Base-by-base conservation (phyloP, 2,888 invertebrate genomes). In the Gymnocheta viridis region DNA sequence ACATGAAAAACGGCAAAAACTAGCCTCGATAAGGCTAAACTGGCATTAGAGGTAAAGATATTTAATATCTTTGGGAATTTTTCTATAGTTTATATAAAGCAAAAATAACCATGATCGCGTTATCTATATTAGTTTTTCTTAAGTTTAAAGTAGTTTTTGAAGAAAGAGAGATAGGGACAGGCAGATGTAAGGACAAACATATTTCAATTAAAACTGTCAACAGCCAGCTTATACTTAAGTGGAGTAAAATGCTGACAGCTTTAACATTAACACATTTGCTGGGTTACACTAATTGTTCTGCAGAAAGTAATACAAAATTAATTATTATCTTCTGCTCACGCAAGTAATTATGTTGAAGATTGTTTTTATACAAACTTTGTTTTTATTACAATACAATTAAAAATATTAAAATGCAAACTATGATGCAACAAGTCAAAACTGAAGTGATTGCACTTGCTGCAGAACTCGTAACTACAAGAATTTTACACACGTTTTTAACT, bases 301-400 rank as follows among this genome's bases (percentile, higher is more conserved):
- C 58, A 56, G 19, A 69, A 69, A 73, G 47, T 69, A 82, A 76
- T 80, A 73, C 72, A 80, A 66, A 73, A 76, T 72, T 84, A 84
- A 84, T 84, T 74, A 74, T 69, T 69, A 84, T 81, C 69, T 73
- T 58, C 58, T 81, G 73, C 84, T 73, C 84, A 84, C 81, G 84
- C 84, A 84, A 84, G 81, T 72, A 67, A 81, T 81, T 77, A 84
- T 82, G 74, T 47, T 76, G 19, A 51, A 76, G 44, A 69, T 35
- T 35, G 29, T 51, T 73, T 73, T 67, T 60, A 10, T 56, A 17
- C 29, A 32, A 27, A n/a, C 19, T 62, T 58, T 44, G 24, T 49
- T 54, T 58, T 69, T 29, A 27, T 22, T 56, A 22, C 47, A 64
- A 60, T 47, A 56, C 47, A 47, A 64, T 64, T 32, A 70, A 76